Evolutionary conservation across 2,113 vertebrate genomes (phyloP), one percentile per base, ranked within the genome.

Genomic region (Aldabrachelys gigantea): DNA sequence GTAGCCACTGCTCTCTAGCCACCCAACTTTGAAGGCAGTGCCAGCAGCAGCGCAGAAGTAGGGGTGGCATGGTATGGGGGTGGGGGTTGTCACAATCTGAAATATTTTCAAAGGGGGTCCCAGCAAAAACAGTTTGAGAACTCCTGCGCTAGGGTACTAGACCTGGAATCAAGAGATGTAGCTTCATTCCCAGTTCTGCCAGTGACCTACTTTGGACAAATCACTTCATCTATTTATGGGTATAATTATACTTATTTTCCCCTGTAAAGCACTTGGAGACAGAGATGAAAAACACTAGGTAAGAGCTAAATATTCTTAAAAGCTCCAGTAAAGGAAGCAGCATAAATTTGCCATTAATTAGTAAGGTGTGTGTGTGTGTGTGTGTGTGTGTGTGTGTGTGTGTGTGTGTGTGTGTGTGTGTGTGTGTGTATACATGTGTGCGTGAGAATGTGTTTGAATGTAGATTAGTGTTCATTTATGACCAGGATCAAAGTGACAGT

Each of bases 161-260:
- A 80, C 85, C 65, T 86, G 65, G 35, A 83, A 27, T 86, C 38
- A 47, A 65, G 91, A 92, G 62, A 95, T 91, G 76, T 87, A 93
- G 89, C 65, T 93, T 95, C 95, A 69, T 90, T 89, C 54, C 80
- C 89, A 69, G 80, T 87, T 89, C 35, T 91, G 82, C 91, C 95
- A 93, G 93, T 95, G 94, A 92, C 59, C 81, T 65, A 56, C 57
- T 89, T 94, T 90, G 84, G 89, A 91, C 92, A 65, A 47, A 59
- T 90, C 93, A 57, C 29, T 95, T 96, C 95, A 72, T 10, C 65
- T 93, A 91, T 47, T 47, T 44, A 47, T 78, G 75, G 38, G 44
- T 47, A 78, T 47, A 44, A 78, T 59, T 89, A 84, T 49, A 5
- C 41, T 17, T 91, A n/a, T 91, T 94, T 94, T 94, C 79, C 79